phyloP scores from a whole-genome alignment of 2,113 vertebrate genomes.

The Sigmodon hispidus region DNA sequence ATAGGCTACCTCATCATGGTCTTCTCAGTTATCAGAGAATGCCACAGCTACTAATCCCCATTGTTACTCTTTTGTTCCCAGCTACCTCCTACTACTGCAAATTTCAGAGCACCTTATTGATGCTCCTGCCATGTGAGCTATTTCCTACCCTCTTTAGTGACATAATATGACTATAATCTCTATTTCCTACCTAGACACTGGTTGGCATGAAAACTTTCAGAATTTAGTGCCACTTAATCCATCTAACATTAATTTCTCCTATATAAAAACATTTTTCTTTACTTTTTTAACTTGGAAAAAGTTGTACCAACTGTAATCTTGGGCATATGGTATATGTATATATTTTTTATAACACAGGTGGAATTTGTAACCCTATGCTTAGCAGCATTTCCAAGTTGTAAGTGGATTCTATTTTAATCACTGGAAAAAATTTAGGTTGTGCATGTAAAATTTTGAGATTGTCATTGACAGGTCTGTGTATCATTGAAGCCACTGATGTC shows the following conservation, averaged over 20 bases:
- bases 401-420: slow-evolving; percentile 51
- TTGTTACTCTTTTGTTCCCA: neutral
- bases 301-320: neutral
- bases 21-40: neutral
- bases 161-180: accelerated
- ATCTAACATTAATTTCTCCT: neutral
- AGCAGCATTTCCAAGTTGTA: slow-evolving; percentile 40
- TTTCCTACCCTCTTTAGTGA: neutral
- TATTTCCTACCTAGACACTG: neutral
- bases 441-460: neutral
- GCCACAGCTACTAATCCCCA: accelerated
- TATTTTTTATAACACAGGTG: slow-evolving; percentile 49
- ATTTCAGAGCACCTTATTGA: accelerated
- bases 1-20: neutral
- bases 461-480: neutral
- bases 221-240: neutral
- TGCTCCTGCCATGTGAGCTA: accelerated
- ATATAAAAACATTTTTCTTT: neutral
- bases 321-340: neutral
- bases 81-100: accelerated
- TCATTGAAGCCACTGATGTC: neutral
- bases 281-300: slow-evolving; percentile 32
- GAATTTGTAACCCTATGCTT: slow-evolving; percentile 44
- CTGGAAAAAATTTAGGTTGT: slow-evolving; percentile 33
- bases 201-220: neutral